Conservation (phyloP, 1,140 invertebrate genomes). For the Megalopta genalis region DNA sequence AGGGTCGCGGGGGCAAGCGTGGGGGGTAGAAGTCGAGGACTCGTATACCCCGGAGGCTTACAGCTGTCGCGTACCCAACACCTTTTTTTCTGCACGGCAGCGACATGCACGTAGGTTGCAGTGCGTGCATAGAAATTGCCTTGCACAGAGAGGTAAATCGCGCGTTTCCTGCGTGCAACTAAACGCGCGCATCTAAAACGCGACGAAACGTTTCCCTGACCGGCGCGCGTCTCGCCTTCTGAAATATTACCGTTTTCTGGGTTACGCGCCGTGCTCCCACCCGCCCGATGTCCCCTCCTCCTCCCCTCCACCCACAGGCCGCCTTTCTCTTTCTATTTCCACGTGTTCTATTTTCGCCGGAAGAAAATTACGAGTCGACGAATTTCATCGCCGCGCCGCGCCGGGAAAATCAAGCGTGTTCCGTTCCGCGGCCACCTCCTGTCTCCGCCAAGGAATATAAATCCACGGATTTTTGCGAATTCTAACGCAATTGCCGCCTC, state of each 20-base stretch:
- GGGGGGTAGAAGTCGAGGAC: conserved; percentile 72
- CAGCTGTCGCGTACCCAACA: conserved; percentile 79
- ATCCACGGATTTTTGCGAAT: conserved; percentile 33
- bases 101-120: conserved; percentile 46
- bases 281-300: neutral
- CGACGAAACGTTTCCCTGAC: conserved; percentile 28
- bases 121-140: conserved; percentile 59
- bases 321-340: neutral
- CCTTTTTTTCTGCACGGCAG: conserved; percentile 57
- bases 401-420: conserved; percentile 13
- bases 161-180: conserved; percentile 47
- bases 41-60: conserved; percentile 73
- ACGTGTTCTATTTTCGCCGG: too few species aligned
- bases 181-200: conserved; percentile 35
- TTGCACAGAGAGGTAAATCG: conserved; percentile 46
- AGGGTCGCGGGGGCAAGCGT: conserved; percentile 52
- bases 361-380: conserved; percentile 16
- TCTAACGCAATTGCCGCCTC: conserved; percentile 38
- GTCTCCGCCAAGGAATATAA: neutral
- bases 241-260: conserved; percentile 28
- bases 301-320: neutral
- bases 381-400: conserved; percentile 11
- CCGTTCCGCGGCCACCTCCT: neutral
- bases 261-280: neutral
- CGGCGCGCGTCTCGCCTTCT: neutral